phyloP scores from a whole-genome alignment of 2,797 vertebrate species.

The Astyanax mexicanus region DNA sequence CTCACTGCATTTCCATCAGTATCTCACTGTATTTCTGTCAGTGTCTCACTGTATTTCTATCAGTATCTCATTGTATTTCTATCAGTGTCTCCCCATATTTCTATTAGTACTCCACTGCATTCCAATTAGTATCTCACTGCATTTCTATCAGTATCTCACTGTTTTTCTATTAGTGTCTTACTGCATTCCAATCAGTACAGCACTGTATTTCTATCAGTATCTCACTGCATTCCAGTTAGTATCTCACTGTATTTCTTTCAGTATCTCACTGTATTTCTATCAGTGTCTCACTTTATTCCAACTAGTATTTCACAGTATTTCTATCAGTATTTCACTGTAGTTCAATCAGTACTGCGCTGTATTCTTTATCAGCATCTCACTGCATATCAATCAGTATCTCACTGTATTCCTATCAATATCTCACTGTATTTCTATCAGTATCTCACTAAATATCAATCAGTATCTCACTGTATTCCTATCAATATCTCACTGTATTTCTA shows the following conservation, averaged over 20 bases:
- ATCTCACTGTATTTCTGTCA: too few relatives aligned
- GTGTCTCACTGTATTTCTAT: background rate
- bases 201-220: background rate
- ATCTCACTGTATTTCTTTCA: background rate
- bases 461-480: background rate
- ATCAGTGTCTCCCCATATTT: background rate
- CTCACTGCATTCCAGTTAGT: background rate
- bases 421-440: background rate
- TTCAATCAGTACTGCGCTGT: background rate
- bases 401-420: background rate
- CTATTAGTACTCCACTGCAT: background rate
- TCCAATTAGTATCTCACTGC: background rate
- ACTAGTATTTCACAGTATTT: background rate
- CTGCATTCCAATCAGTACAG: background rate
- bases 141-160: background rate
- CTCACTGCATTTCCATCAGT: background rate
- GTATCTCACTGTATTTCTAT: background rate
- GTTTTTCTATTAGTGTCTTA: background rate
- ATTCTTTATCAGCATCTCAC: too few relatives aligned
- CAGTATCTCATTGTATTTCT: background rate
- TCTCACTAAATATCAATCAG: background rate
- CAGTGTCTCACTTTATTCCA: background rate
- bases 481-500: too few relatives aligned
- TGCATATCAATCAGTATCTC: background rate
- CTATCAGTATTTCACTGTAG: background rate